Base-by-base conservation (phyloP, 2,113 vertebrate species). In the Corvus cornix region DNA sequence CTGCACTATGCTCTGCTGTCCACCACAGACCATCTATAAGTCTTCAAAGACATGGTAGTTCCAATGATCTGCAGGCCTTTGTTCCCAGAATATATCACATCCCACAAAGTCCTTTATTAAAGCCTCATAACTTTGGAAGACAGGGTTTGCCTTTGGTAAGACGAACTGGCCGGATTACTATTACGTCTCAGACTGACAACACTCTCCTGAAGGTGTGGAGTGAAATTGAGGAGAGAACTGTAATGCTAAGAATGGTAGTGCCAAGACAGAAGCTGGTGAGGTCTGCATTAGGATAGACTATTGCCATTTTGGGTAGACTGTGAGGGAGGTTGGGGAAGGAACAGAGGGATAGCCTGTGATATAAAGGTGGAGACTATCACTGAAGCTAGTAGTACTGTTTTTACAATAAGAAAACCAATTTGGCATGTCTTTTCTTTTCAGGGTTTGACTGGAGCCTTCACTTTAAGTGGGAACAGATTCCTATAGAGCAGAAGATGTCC, bases 381-480 rank as follows among this genome's bases (percentile, higher is more conserved):
- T 60, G 58, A 78, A 88, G 48, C 18, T 59, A 27, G 16, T 18
- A 64, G 64, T 53, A 69, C 56, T 70, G 35, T 28, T 77, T 70
- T 70, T 67, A 27, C 56, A 70, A 1, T 39, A 81, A 37, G 19
- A 48, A 85, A 81, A 75, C 24, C 10, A 10, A 10, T 82, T 27
- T 94, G 30, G 55, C 4, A 1, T 44, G 15, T 16, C 46, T 62
- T 76, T 96, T 87, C 69, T 90, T 94, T 75, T 87, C 97, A 99
- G 99, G 99, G 9, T 99, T 99, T 83, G 99, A 99, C 98, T 99
- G 99, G 99, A 99, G 99, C 94, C 98, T 99, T 84, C 99, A 99
- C 95, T 99, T 99, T 93, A 99, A 99, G 92, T 99, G 99, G 99
- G 99, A 99, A 79, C 99, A 99, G 98, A 99, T 99, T 97, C 99